Evolutionary conservation across 1,140 invertebrate species (phyloP), one percentile per base, ranked within the genome.

Genomic region (Chelonus insularis): DNA sequence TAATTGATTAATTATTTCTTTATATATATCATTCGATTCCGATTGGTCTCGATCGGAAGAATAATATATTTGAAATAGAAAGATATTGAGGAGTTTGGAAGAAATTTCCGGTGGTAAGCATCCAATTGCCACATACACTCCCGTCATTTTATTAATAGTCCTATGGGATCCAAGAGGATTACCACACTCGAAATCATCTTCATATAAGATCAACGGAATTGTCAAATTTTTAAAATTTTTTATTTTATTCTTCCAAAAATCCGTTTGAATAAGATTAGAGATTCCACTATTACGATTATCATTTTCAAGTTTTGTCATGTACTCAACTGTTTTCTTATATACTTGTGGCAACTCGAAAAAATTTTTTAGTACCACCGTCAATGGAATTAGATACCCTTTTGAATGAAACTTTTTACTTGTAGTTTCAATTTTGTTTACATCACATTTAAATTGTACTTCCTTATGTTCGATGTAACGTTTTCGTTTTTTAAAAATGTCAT

Each of bases 121-220:
- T 16, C 62, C 60, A 1, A 68, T 16, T 14, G 47, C 52, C 18
- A 64, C 9, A 52, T 68, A 68, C 16, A 61, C 18, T 11, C 32
- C 65, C 8, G 56, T 61, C 36, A 68, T 52, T 63, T 67, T 68
- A 39, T 66, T 47, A 9, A 64, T 29, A 4, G 39, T 48, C 6
- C 57, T 55, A 62, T 66, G 66, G 34, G 59, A 52, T 21, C 62
- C 62, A 20, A 64, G 32, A 9, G 57, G 54, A 55, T 70, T 70
- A 8, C 50, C 60, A 9, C 37, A 50, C 62, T 69, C 65, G 59
- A 64, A 69, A 36, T 69, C 62, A 32, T 69, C 65, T 52, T 65
- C 57, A 43, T 51, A 65, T 8, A 68, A 9, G 32, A 66, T 57
- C 1, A 66, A 50, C n/a, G 67, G 67, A 4, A 66, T 50, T 18